Percentiles rank a stretch among this genome's conserved stretches.
Evolutionary conservation across 1,140 invertebrate genomes (phyloP).

Genomic region (Nephila pilipes): DNA sequence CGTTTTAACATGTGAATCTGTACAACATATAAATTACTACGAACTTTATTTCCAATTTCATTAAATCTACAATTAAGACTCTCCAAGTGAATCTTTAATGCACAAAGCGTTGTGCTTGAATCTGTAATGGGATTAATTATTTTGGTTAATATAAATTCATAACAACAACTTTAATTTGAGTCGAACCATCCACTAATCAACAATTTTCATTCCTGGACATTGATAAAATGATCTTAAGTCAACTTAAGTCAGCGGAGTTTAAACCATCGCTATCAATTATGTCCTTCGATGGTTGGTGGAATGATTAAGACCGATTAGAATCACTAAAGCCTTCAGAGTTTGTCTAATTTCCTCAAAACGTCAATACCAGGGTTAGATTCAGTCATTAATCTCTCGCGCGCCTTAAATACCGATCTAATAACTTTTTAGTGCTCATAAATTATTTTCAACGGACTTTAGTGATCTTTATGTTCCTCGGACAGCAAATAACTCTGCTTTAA

Average conservation of each 20-base stretch:
- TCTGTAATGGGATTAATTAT: not conserved
- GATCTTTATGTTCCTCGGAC: not conserved
- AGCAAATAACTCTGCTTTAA: not conserved
- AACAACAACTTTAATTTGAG: conserved; percentile 7
- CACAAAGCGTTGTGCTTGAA: no score
- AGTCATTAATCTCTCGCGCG: conserved; percentile 25
- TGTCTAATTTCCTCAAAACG: conserved; percentile 29
- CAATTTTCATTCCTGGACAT: not conserved
- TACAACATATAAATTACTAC: no score
- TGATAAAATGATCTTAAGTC: conserved; percentile 38
- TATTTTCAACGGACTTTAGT: not conserved
- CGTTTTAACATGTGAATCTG: no score
- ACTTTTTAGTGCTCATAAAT: conserved; percentile 52
- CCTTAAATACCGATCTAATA: conserved; percentile 31
- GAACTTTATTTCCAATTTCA: no score
- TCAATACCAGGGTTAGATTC: conserved; percentile 54
- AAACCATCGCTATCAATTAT: conserved; percentile 50
- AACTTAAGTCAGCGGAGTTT: not conserved
- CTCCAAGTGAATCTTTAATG: no score
- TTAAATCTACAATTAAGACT: no score
- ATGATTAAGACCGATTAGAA: conserved; percentile 56
- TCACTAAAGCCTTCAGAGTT: conserved; percentile 38
- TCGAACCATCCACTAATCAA: not conserved
- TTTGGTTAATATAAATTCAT: conserved; percentile 1
- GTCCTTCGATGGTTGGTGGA: not conserved